Base-by-base conservation (phyloP, 2,797 vertebrate species). In the Poecilia velifera region DNA sequence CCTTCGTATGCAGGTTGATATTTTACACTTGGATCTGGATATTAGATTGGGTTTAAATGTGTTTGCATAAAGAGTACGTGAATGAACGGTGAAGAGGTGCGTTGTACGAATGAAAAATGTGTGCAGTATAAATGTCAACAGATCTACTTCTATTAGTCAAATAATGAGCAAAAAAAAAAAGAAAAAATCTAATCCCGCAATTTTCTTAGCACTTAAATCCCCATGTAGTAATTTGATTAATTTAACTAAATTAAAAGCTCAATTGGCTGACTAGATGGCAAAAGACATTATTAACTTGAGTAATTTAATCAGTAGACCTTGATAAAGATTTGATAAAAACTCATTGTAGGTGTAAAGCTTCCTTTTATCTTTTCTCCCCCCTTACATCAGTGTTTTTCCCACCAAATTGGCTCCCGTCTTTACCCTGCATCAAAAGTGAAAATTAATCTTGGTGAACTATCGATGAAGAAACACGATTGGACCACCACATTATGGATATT, bases 391-490 rank as follows among this genome's bases (percentile, higher is more conserved):
- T 39, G 66, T 76, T 73, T 18, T 2, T 3, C 49, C 49, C 78
- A 76, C 71, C 45, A 79, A 78, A 81, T 71, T 1, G n/a, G 10
- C 20, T 51, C 9, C 68, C 47, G 78, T 87, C 49, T 84, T 70
- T 43, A 78, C 55, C 62, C 45, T 73, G 72, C 78, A 82, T 81
- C 57, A 74, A 73, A 91, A 89, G 78, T 88, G 51, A 91, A 80
- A 91, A 90, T 89, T 78, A 90, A 92, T 82, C 79, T 87, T 90
- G 86, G 91, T 90, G 90, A 87, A 87, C 87, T 79, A 92, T 94
- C 89, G 92, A 88, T 86, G 78, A 84, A 92, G 93, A 93, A 94
- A 92, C 91, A 81, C 84, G 84, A 93, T 94, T 92, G 88, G 88
- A 79, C 86, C 92, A 90, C 92, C 89, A 90, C 84, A 88, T 93